Evolutionary conservation across 2,113 vertebrate species (phyloP).

Genomic region (Lipotes vexillifer): DNA sequence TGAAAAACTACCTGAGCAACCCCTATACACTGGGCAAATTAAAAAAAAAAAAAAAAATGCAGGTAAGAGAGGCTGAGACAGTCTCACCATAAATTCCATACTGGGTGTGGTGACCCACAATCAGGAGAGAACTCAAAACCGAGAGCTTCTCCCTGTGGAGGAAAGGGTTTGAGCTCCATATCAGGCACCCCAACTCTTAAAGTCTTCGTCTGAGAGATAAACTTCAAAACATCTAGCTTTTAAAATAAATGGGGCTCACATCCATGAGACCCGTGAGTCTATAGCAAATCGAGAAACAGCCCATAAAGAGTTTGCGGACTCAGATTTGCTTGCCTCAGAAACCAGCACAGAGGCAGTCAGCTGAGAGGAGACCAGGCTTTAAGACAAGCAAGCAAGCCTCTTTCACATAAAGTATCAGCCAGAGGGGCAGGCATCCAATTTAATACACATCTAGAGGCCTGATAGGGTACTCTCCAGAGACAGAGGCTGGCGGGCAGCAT

Average conservation of each 20-base stretch:
- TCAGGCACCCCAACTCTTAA: not conserved
- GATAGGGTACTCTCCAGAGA: not conserved
- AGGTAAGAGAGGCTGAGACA: not conserved
- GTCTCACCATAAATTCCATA: not conserved
- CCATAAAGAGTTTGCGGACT: not conserved
- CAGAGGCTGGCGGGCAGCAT: not conserved
- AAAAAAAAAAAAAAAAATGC: not conserved
- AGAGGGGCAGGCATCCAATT: not conserved
- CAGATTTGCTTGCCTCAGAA: not conserved
- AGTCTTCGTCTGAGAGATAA: not conserved
- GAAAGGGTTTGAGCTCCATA: not conserved
- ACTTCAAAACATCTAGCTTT: not conserved
- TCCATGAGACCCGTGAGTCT: not conserved
- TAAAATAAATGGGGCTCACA: not conserved
- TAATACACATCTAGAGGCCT: not conserved
- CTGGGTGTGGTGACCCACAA: too few species aligned
- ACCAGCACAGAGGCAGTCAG: not conserved
- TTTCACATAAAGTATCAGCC: not conserved
- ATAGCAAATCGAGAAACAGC: not conserved
- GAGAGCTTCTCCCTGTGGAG: not conserved
- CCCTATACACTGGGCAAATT: not conserved
- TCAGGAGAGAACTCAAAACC: not conserved
- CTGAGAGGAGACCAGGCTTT: not conserved
- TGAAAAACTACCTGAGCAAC: not conserved
- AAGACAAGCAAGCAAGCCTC: not conserved